Evolutionary conservation across 2,113 vertebrate species (phyloP), one percentile per base, ranked within the genome.

Genomic region (Narcine bancroftii): DNA sequence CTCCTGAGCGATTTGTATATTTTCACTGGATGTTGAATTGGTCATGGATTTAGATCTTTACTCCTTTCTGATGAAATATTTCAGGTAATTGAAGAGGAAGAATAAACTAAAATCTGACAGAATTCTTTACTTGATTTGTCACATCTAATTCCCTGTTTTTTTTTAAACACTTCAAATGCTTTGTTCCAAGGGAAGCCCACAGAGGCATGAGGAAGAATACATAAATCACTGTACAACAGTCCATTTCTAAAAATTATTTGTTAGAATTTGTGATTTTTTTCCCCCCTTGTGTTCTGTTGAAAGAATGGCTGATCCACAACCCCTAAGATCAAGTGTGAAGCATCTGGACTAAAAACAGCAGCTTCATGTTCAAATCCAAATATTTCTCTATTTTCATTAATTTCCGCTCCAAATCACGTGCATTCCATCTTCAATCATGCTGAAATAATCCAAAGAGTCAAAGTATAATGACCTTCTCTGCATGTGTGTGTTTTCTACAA

Each of bases 41-140:
- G 81, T 85, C 81, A 56, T 85, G 81, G 81, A 87, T 60, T 87
- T 87, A 36, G 81, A 60, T 87, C 81, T 83, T 56, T 47, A 56
- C 10, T 56, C 21, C 42, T 79, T 47, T 21, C 42, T 42, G 75
- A 77, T 42, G 36, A 42, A 39, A 33, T 33, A 6, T 56, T 83
- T 83, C 47, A 6, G 79, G 9, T 3, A 29, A 87, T 36, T 63
- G 53, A 87, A 36, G 81, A 60, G 33, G 81, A 63, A 87, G 81
- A 87, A 63, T 60, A 19, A 50, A 36, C 60, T 85, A 85, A 60
- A 85, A 19, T 29, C 50, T 33, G 33, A n/a, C 15, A n/a, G 29
- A n/a, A 19, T 85, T 60, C 33, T 10, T 47, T 24, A 81, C 29
- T 85, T 85, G 50, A 85, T 36, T 56, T 60, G 79, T 56, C 81